Base-by-base conservation (phyloP, 2,888 invertebrate species). In the Drepana falcataria region DNA sequence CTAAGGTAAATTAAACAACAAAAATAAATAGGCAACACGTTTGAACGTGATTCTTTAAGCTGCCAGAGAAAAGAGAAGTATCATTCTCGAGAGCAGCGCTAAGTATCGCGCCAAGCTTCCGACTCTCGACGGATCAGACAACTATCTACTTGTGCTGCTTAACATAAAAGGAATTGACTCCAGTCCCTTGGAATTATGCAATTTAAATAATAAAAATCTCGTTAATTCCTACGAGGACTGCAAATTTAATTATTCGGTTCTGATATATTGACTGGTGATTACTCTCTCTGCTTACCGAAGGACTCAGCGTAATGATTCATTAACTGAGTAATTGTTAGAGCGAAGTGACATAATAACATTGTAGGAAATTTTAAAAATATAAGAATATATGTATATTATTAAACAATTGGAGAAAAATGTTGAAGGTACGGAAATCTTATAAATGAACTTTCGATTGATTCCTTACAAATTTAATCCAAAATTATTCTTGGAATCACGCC, bases 1-100 rank as follows among this genome's bases (percentile, higher is more conserved):
- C 68, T 67, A 68, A 81, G 71, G 76, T 77, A 79, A 80, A 81
- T 84, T 84, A 79, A 81, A 80, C 69, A 74, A 69, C 69, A 72
- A 78, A 77, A 79, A 77, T 74, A 78, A 79, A 82, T 75, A 77
- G 68, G 63, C 66, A 69, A 65, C 75, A 76, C 74, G 70, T 74
- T 79, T 73, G 59, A 69, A 69, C 65, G 69, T 68, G 73, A 79
- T 77, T 79, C 65, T 73, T 76, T 69, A 65, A 66, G 62, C 59
- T 65, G 53, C 64, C 64, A 57, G 60, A 68, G 65, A 65, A 61
- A 71, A 64, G 56, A 59, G 59, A 48, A 52, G 65, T 60, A 67
- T 71, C 59, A 68, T 66, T 69, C 70, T 69, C 61, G 61, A 60
- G 62, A 65, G 66, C 63, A 65, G 61, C 61, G 37, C 37, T 37